Conservation (phyloP, 2,113 vertebrate species). For the Arvicanthis niloticus region DNA sequence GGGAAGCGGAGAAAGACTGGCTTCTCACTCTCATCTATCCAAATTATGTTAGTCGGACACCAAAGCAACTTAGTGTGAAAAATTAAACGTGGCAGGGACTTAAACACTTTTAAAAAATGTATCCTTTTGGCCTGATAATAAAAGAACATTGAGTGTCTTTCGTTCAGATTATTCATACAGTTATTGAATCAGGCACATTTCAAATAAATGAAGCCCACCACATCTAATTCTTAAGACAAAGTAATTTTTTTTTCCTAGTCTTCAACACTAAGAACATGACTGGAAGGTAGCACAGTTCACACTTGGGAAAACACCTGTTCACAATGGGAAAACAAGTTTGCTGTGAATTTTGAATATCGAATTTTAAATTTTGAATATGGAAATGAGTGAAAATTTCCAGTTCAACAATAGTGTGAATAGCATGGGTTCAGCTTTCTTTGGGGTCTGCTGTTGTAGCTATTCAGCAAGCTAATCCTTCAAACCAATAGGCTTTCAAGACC, state of each 20-base stretch:
- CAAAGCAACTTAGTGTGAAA: conserved; percentile 6
- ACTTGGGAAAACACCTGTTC: background rate
- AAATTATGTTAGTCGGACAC: conserved; percentile 46
- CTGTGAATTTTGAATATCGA: background rate
- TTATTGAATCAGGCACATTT: conserved; percentile 47
- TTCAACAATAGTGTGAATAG: background rate
- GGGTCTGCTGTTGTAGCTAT: background rate
- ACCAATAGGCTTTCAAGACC: background rate
- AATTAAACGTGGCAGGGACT: conserved; percentile 30
- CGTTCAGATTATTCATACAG: conserved; percentile 39
- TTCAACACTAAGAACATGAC: conserved; percentile 11
- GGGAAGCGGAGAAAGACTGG: background rate
- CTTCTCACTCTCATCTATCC: background rate
- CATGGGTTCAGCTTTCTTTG: background rate
- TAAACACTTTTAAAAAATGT: conserved; percentile 38
- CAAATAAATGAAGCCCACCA: conserved; percentile 28
- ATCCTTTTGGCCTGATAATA: background rate
- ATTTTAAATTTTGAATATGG: background rate
- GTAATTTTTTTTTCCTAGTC: background rate
- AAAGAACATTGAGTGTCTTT: conserved; percentile 47
- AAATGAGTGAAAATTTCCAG: background rate
- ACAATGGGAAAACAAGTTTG: background rate
- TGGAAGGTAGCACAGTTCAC: background rate
- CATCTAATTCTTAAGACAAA: background rate
- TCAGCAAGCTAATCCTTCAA: background rate